Percentiles rank a stretch among this genome's conserved stretches.
Evolutionary conservation across 2,888 invertebrate species (phyloP).

Genomic region (Agyllia agylla): DNA sequence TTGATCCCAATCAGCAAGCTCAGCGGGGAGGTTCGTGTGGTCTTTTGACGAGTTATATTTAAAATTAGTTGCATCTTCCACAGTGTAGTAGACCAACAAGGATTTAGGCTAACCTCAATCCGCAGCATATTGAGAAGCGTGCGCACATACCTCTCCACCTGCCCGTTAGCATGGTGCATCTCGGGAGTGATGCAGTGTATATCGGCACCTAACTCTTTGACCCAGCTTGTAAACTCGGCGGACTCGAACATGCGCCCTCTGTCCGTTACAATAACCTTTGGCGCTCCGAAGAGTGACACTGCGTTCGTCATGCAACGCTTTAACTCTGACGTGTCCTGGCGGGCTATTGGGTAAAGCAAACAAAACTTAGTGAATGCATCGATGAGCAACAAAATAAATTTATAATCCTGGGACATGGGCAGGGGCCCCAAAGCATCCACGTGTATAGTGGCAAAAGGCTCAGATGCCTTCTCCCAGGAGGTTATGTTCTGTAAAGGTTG

Average conservation of each 20-base stretch:
- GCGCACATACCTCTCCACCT: no score
- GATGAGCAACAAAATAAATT: neutral
- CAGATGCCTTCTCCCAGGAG: neutral
- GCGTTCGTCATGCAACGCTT: neutral
- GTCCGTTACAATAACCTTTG: neutral
- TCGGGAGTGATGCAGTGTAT: no score
- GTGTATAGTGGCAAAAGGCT: neutral
- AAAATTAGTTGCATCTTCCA: no score
- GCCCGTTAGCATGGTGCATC: no score
- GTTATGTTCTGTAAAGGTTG: neutral
- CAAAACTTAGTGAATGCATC: neutral
- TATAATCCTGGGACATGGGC: neutral
- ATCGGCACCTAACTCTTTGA: neutral
- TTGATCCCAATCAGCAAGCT: no score
- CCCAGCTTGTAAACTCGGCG: neutral
- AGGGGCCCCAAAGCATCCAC: neutral
- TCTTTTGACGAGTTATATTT: no score
- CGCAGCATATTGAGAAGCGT: no score
- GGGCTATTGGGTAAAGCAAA: neutral
- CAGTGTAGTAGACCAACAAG: no score
- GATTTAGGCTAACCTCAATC: no score
- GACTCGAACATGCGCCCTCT: neutral
- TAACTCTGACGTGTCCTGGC: neutral
- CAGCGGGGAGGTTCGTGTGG: no score
- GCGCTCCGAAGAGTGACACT: neutral